Percentiles rank a stretch among this genome's conserved stretches.
Conservation (phyloP, 2,888 invertebrate genomes). For the Cephonodes hylas region DNA sequence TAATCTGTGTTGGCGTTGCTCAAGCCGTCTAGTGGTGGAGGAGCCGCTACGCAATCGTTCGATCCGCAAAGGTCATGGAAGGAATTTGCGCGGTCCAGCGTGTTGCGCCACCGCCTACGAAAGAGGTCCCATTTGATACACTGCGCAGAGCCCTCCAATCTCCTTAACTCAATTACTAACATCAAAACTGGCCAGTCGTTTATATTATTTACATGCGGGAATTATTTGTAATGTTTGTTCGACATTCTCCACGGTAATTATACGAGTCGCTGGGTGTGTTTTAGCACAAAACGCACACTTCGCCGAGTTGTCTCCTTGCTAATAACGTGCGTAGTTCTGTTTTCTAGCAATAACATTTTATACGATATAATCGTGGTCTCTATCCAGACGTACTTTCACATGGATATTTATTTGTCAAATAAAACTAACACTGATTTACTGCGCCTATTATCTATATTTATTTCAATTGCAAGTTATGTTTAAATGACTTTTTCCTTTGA, state of each 20-base stretch:
- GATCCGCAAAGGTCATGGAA: slow-evolving; percentile 79
- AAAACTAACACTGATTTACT: too few relatives aligned
- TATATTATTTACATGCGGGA: slow-evolving; percentile 7
- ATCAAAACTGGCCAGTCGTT: neutral
- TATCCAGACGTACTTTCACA: too few relatives aligned
- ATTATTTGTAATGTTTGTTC: neutral
- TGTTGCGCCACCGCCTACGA: slow-evolving; percentile 66
- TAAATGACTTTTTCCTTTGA: too few relatives aligned
- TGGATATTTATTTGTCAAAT: too few relatives aligned
- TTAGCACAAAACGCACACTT: too few relatives aligned
- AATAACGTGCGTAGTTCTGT: too few relatives aligned
- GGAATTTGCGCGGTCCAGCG: slow-evolving; percentile 78
- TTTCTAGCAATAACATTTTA: too few relatives aligned
- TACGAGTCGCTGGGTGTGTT: too few relatives aligned
- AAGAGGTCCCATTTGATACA: slow-evolving; percentile 48
- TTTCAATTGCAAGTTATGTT: too few relatives aligned
- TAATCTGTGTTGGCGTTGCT: slow-evolving; percentile 71
- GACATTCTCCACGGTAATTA: neutral
- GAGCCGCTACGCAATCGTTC: slow-evolving; percentile 76
- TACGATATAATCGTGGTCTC: too few relatives aligned
- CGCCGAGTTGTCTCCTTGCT: too few relatives aligned
- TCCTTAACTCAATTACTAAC: slow-evolving; percentile 23
- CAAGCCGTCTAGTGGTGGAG: slow-evolving; percentile 74
- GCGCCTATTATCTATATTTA: too few relatives aligned
- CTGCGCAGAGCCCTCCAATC: slow-evolving; percentile 37